phyloP scores from a whole-genome alignment of 2,888 invertebrate genomes.

The Disparrhopalites patrizii region DNA sequence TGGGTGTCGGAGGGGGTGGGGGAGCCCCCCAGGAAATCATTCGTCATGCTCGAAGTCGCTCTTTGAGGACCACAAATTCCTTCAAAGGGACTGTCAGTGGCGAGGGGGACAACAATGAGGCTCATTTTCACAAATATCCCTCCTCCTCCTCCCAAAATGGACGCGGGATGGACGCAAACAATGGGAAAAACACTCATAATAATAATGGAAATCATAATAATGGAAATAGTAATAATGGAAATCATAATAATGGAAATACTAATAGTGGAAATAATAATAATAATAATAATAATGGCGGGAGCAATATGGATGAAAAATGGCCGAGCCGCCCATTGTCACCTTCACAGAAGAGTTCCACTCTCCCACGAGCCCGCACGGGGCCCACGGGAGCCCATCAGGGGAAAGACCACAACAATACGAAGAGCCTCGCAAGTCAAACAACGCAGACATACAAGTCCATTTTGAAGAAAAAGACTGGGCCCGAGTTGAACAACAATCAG shows the following conservation, averaged over 20 bases:
- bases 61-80: conserved; percentile 20
- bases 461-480: background rate
- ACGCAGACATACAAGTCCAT: conserved; percentile 19
- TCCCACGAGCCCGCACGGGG: conserved; percentile 3
- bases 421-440: background rate
- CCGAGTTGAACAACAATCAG: conserved; percentile 24
- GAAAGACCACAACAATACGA: background rate
- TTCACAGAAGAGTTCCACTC: conserved; percentile 14
- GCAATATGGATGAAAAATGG: background rate
- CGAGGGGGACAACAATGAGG: background rate
- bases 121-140: background rate
- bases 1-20: conserved; percentile 8
- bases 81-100: conserved; percentile 19
- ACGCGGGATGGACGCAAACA: background rate
- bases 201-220: background rate
- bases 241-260: background rate
- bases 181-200: background rate
- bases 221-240: background rate
- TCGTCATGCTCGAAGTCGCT: conserved; percentile 30
- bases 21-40: conserved; percentile 25
- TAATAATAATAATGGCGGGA: background rate
- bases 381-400: no score
- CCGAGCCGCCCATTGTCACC: background rate
- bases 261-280: background rate
- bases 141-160: conserved; percentile 3